phyloP scores from a whole-genome alignment of 2,113 vertebrate genomes.

The Hippocampus mohnikei region DNA sequence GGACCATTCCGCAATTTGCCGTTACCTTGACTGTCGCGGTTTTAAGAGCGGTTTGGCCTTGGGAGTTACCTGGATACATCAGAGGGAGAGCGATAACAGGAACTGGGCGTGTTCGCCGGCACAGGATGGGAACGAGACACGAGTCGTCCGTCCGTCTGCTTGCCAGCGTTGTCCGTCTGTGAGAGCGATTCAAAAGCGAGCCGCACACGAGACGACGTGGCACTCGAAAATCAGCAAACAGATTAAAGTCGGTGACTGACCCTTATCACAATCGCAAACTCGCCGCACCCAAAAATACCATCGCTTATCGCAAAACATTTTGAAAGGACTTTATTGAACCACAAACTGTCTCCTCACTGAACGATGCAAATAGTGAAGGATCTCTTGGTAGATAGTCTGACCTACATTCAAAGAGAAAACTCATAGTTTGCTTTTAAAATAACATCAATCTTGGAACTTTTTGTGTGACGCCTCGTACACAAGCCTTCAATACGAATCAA shows the following conservation, averaged over 20 bases:
- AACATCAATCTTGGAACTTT: too few species aligned
- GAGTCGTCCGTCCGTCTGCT: slow-evolving; percentile 49
- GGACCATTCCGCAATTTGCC: slow-evolving; percentile 70
- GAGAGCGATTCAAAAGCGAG: slow-evolving; percentile 3
- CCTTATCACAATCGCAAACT: neutral
- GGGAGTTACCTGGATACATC: slow-evolving; percentile 82
- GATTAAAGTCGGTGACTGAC: neutral
- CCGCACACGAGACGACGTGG: neutral
- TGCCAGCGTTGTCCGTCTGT: slow-evolving; percentile 42
- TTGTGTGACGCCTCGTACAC: too few species aligned
- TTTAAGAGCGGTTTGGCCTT: slow-evolving; percentile 80
- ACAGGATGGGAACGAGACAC: slow-evolving; percentile 1
- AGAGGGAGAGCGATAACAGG: slow-evolving; percentile 72
- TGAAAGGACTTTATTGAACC: neutral
- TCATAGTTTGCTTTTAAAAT: too few species aligned
- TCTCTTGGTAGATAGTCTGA: too few species aligned
- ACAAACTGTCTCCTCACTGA: too few species aligned
- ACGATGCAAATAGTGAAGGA: too few species aligned
- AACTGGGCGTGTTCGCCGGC: slow-evolving; percentile 21
- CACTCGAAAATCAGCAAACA: neutral
- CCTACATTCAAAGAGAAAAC: too few species aligned
- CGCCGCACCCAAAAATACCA: neutral
- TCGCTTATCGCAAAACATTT: neutral
- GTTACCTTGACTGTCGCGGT: slow-evolving; percentile 78
- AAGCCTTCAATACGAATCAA: too few species aligned